Base-by-base conservation (phyloP, 2,113 vertebrate species). In the Tretioscincus oriximinensis region DNA sequence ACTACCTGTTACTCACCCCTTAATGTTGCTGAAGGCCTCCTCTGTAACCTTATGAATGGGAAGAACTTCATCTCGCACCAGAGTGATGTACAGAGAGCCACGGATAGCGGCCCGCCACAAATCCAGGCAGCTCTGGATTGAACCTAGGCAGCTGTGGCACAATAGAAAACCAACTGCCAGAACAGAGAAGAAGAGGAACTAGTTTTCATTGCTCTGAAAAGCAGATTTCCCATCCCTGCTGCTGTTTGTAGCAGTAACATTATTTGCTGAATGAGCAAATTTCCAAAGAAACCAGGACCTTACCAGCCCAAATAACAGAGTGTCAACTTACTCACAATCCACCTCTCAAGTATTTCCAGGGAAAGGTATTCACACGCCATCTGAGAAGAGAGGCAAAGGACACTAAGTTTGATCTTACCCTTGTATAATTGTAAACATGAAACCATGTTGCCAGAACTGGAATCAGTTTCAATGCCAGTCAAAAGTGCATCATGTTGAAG, bases 321-420 rank as follows among this genome's bases (percentile, higher is more conserved):
- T 9, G 3, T 0, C 81, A 77, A 97, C 97, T 96, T 93, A 99
- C 98, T 87, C 51, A 97, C 89, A 81, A 99, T 97, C 98, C 98
- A 99, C 69, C 96, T 95, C 89, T 99, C 98, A 96, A 99, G 97
- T 83, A 95, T 95, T 76, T 99, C 98, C 93, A 97, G 89, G 1
- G 98, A 94, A 74, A 99, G 93, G 89, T 97, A 99, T 92, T 99
- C 98, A 68, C 97, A 99, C 10, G 96, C 94, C 92, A 98, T 96
- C 98, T 99, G 93, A 70, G 71, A 41, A 81, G 29, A 86, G 77
- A 64, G 93, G 72, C 72, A 29, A 80, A 29, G 88, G 78, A 69
- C 8, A 28, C 35, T 4, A 41, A 31, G 35, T 5, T 16, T 1
- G 2, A 6, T 79, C 70, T 51, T 66, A 21, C 26, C 14, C n/a